These are phyloP conservation scores for Yasuhikotakia modesta DNA, from an alignment of 2,797 vertebrate genomes.

Conservation along the genomic window DNA sequence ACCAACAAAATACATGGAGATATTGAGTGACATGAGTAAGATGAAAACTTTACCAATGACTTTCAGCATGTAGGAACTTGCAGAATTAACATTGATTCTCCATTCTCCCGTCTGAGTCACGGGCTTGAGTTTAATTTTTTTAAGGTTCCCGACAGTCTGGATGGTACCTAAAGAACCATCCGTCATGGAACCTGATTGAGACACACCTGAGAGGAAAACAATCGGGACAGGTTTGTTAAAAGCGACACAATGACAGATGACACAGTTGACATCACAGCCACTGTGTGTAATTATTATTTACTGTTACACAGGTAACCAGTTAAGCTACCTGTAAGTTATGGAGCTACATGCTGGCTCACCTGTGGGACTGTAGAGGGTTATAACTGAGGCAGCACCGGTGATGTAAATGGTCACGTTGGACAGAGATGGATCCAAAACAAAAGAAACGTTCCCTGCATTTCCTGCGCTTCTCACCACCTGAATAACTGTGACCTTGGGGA, in stretches of 20 bases:
- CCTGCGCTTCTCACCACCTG: conserved; percentile 62
- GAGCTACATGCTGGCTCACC: too few relatives aligned
- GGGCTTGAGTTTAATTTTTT: conserved; percentile 60
- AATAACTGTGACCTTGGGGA: conserved; percentile 74
- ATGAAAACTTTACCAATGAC: conserved; percentile 69
- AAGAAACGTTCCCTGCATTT: conserved; percentile 59
- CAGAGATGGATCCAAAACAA: conserved; percentile 66
- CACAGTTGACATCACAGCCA: too few relatives aligned
- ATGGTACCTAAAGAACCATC: conserved; percentile 62
- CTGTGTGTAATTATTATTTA: too few relatives aligned
- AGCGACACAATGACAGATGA: background rate
- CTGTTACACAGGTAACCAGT: background rate
- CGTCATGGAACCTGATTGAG: conserved; percentile 62
- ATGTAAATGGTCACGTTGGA: conserved; percentile 66
- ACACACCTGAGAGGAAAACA: conserved; percentile 58
- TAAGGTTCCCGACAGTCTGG: conserved; percentile 66
- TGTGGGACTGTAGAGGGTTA: conserved; percentile 65
- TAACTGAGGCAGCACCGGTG: conserved; percentile 68
- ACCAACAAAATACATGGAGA: too few relatives aligned
- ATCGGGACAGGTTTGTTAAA: background rate
- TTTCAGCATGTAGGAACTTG: conserved; percentile 63
- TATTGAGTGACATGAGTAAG: too few relatives aligned
- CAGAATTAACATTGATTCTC: conserved; percentile 65
- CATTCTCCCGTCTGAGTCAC: conserved; percentile 64
- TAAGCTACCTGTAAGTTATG: background rate